These are phyloP conservation scores for Lepidostoma basale DNA, from an alignment of 1,140 invertebrate genomes.

Conservation along the genomic window DNA sequence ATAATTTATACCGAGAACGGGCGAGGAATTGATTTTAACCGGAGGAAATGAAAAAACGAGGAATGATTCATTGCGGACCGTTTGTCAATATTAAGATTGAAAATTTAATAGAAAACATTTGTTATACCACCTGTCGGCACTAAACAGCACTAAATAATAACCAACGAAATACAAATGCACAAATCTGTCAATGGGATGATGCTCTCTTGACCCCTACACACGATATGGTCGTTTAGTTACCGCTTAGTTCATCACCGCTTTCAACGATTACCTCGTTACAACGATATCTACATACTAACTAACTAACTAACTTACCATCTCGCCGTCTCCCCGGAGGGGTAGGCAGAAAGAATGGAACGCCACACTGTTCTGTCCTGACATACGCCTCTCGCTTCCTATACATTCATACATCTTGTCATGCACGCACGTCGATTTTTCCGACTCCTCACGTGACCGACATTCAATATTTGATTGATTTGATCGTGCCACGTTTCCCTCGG, in stretches of 20 bases:
- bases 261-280: not conserved
- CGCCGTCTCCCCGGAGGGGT: too few relatives aligned
- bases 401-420: too few relatives aligned
- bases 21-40: constrained; percentile 17
- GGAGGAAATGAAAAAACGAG: not conserved
- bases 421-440: too few relatives aligned
- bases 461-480: too few relatives aligned
- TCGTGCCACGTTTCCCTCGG: too few relatives aligned
- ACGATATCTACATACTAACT: too few relatives aligned
- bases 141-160: constrained; percentile 26
- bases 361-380: too few relatives aligned
- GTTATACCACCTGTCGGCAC: constrained; percentile 26
- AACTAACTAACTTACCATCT: too few relatives aligned
- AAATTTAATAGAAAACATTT: constrained; percentile 30
- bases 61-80: constrained; percentile 10
- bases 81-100: constrained; percentile 28
- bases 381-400: too few relatives aligned
- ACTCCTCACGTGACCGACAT: too few relatives aligned
- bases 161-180: constrained; percentile 24
- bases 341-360: too few relatives aligned
- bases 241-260: not conserved
- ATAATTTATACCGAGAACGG: constrained; percentile 15
- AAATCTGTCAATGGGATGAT: constrained; percentile 19
- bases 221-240: not conserved
- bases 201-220: constrained; percentile 14